Percentiles rank a stretch among this genome's conserved stretches.
These are phyloP conservation scores for Asteroscopus sphinx DNA, from an alignment of 2,888 invertebrate genomes.

Conservation along the genomic window DNA sequence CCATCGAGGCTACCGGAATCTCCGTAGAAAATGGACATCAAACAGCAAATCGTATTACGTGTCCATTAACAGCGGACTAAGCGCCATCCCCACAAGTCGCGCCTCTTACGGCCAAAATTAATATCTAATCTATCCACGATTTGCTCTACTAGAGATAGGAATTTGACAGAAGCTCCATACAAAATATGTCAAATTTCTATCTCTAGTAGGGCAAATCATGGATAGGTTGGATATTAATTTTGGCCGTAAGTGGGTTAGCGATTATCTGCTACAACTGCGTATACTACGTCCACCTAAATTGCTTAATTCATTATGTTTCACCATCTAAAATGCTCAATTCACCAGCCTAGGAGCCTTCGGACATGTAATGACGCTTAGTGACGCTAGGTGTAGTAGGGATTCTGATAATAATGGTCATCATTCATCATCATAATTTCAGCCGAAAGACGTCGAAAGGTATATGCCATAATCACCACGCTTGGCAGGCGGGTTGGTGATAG, in stretches of 20 bases:
- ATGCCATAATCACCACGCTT: too few relatives aligned
- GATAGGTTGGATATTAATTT: too few relatives aligned
- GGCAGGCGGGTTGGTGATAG: too few relatives aligned
- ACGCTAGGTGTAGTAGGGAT: constrained; percentile 35
- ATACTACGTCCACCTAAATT: constrained; percentile 59
- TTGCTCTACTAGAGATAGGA: too few relatives aligned
- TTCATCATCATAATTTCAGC: too few relatives aligned
- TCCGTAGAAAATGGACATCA: constrained; percentile 50
- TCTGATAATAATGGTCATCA: constrained; percentile 15
- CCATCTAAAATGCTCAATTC: constrained; percentile 66
- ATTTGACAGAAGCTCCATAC: too few relatives aligned
- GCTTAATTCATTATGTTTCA: too few relatives aligned
- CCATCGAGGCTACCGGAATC: constrained; percentile 15
- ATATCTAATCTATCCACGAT: too few relatives aligned
- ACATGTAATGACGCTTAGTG: constrained; percentile 65
- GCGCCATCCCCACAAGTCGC: constrained; percentile 42
- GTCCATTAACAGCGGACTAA: constrained; percentile 55
- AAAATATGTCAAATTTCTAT: too few relatives aligned
- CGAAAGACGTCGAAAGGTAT: too few relatives aligned
- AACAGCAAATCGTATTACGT: constrained; percentile 54
- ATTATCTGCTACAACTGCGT: constrained; percentile 42
- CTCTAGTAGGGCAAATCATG: too few relatives aligned
- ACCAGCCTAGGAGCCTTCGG: constrained; percentile 59
- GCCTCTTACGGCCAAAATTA: too few relatives aligned
- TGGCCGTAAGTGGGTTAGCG: constrained; percentile 59